Percentiles rank a stretch among this genome's conserved stretches.
These are phyloP conservation scores for Puma concolor DNA, from an alignment of 2,113 vertebrate genomes.

Conservation along the genomic window DNA sequence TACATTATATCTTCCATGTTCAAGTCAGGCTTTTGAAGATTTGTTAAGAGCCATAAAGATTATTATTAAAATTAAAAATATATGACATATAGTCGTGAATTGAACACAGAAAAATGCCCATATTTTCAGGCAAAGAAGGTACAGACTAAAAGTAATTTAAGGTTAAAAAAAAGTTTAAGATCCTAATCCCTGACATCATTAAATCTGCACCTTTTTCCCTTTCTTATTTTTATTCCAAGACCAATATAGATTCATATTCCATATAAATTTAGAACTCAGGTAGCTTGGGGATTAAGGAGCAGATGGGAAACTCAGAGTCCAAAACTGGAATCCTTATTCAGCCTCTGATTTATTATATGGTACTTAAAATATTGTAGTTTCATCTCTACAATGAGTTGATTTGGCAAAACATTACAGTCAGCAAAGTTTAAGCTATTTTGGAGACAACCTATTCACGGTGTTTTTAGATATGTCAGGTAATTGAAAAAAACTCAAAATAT, in stretches of 20 bases:
- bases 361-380: slow-evolving; percentile 55
- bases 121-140: background rate
- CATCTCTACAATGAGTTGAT: slow-evolving; percentile 49
- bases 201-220: background rate
- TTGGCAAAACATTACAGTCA: slow-evolving; percentile 35
- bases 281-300: slow-evolving; percentile 58
- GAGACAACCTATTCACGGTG: background rate
- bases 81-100: background rate
- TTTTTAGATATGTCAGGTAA: background rate
- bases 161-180: background rate
- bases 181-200: slow-evolving; percentile 24
- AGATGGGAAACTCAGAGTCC: slow-evolving; percentile 58
- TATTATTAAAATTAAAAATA: slow-evolving; percentile 54
- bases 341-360: slow-evolving; percentile 9
- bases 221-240: slow-evolving; percentile 55
- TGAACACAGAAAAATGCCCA: background rate
- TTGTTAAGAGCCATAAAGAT: slow-evolving; percentile 39
- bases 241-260: slow-evolving; percentile 52
- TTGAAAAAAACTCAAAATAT: background rate
- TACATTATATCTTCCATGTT: slow-evolving; percentile 45
- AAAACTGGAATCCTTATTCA: slow-evolving; percentile 47
- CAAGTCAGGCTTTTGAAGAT: slow-evolving; percentile 34
- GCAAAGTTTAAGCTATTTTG: slow-evolving; percentile 46
- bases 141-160: slow-evolving; percentile 35
- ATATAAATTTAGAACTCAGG: slow-evolving; percentile 57